phyloP scores from a whole-genome alignment of 2,113 vertebrate genomes.

The Tachysurus vachellii region DNA sequence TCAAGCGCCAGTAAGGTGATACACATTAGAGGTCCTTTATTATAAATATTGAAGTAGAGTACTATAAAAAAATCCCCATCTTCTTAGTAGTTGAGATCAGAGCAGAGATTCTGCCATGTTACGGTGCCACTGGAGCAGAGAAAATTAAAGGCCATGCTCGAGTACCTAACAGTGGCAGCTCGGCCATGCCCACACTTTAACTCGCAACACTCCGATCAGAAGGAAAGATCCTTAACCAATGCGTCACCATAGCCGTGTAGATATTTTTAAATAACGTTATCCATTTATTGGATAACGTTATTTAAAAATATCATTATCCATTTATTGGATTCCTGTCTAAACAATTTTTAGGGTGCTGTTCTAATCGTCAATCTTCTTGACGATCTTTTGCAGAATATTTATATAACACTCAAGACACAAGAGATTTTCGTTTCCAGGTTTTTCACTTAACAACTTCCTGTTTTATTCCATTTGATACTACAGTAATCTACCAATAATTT shows the following conservation, averaged over 20 bases:
- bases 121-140: neutral
- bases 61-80: neutral
- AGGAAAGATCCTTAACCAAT: neutral
- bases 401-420: neutral
- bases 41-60: neutral
- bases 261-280: neutral
- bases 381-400: neutral
- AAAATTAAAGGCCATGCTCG: neutral
- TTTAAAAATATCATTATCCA: neutral
- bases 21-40: neutral
- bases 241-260: neutral
- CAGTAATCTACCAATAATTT: neutral
- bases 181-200: too few relatives aligned
- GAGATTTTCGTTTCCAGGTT: neutral
- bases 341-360: neutral
- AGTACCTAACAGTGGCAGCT: too few relatives aligned
- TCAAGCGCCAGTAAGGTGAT: neutral
- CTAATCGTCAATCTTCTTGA: neutral
- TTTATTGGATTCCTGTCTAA: neutral
- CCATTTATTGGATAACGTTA: neutral
- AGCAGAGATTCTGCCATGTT: neutral
- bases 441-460: neutral
- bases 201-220: neutral
- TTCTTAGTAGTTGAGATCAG: neutral
- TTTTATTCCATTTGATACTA: neutral